These are phyloP conservation scores for Conus canariensis DNA, from an alignment of 2,888 invertebrate genomes.

Conservation along the genomic window DNA sequence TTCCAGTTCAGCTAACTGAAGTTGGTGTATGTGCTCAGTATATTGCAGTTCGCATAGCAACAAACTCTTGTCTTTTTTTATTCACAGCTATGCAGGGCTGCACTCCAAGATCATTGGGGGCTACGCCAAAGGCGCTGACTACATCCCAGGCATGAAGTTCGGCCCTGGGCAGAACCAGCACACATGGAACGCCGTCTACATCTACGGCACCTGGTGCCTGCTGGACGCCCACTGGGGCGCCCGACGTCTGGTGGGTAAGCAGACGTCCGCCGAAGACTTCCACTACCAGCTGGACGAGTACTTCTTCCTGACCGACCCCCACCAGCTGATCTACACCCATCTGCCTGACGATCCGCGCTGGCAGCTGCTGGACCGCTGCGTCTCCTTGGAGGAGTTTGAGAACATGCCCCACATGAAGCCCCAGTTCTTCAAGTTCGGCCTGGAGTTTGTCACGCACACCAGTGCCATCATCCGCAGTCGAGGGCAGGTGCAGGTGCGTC, in stretches of 20 bases:
- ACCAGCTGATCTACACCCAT: slow-evolving; percentile 78
- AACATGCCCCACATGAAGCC: slow-evolving; percentile 79
- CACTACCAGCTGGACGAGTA: slow-evolving; percentile 75
- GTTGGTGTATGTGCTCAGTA: too few relatives aligned
- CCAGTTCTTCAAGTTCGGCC: slow-evolving; percentile 78
- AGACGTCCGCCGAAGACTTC: slow-evolving; percentile 75
- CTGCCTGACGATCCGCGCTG: slow-evolving; percentile 77
- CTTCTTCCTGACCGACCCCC: slow-evolving; percentile 78
- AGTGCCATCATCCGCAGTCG: slow-evolving; percentile 76
- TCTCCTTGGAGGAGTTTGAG: slow-evolving; percentile 77
- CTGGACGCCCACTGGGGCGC: slow-evolving; percentile 79
- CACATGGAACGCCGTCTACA: slow-evolving; percentile 79
- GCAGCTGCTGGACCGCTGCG: slow-evolving; percentile 76
- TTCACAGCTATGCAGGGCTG: slow-evolving; percentile 77
- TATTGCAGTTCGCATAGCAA: too few relatives aligned
- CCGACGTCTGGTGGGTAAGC: slow-evolving; percentile 78
- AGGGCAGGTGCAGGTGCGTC: slow-evolving; percentile 75
- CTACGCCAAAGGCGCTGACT: slow-evolving; percentile 79
- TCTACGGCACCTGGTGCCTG: slow-evolving; percentile 78
- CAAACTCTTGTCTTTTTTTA: too few relatives aligned
- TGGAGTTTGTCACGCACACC: slow-evolving; percentile 78
- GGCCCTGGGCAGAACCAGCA: slow-evolving; percentile 77
- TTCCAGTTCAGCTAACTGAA: too few relatives aligned
- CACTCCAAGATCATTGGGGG: slow-evolving; percentile 78
- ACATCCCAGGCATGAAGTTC: slow-evolving; percentile 78